Evolutionary conservation across 2,113 vertebrate genomes (phyloP), one percentile per base, ranked within the genome.

Genomic region (Corapipo altera): DNA sequence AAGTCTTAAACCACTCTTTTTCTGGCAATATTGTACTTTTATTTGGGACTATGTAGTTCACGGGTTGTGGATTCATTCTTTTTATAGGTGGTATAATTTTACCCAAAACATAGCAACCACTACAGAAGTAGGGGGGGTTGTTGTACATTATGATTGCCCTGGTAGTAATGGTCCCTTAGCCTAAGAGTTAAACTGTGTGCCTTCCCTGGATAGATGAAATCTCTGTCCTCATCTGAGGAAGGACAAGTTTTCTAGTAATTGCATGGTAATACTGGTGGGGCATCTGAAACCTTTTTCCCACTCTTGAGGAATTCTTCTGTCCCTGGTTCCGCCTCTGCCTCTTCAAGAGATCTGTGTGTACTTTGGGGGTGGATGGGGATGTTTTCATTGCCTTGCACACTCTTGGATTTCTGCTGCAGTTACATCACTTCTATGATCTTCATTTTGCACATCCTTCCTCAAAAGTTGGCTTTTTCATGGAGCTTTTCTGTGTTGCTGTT

Each of bases 71-170:
- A 39, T 78, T 71, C 4, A 16, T 24, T 67, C 2, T 74, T 74
- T 80, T 89, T 77, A 21, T 23, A 77, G 39, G 4, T 71, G 5
- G 0, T 67, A 2, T 48, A 46, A 33, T 27, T 67, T 71, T 12
- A 64, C 8, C 12, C 20, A 20, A 71, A 82, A 37, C 52, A 26
- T 0, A 65, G 28, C 41, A 61, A 27, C 22, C 6, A 7, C 26
- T 82, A 0, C 1, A 46, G 43, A 37, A 66, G 7, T 70, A 30
- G 13, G 4, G 0, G 33, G 13, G 4, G 0, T 2, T 15, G 54
- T 67, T 37, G 27, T 70, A 11, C 37, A 8, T 37, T 74, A 8
- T 27, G 19, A 39, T 86, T 71, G 80, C 33, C 21, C 12, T 78
- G n/a, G 23, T 55, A 39, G 15, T 52, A 64, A 7, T n/a, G 43